Percentiles rank a stretch among this genome's conserved stretches.
phyloP scores from a whole-genome alignment of 2,888 invertebrate species.

The Sinhomidia bicolor region DNA sequence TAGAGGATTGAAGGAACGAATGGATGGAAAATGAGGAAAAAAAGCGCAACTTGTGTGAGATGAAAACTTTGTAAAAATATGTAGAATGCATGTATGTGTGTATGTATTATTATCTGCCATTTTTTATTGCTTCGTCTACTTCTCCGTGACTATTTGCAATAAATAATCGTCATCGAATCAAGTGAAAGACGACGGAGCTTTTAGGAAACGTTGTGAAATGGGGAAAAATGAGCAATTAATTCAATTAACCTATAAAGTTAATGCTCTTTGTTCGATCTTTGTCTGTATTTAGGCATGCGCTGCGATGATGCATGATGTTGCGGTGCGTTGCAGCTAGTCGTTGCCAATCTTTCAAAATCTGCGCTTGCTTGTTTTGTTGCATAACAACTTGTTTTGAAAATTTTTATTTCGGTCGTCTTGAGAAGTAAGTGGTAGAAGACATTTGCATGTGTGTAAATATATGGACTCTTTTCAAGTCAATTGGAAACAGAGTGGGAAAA shows the following conservation, averaged over 20 bases:
- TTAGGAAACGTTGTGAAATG: slow-evolving; percentile 35
- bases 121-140: slow-evolving; percentile 6
- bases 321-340: neutral
- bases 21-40: neutral
- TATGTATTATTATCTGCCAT: slow-evolving; percentile 4
- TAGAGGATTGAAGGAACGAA: neutral
- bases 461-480: too few relatives aligned
- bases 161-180: neutral
- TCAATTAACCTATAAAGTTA: slow-evolving; percentile 50
- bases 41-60: neutral
- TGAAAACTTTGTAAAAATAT: too few relatives aligned
- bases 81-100: neutral
- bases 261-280: neutral
- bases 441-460: too few relatives aligned
- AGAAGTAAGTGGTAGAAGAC: too few relatives aligned
- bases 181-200: slow-evolving; percentile 24
- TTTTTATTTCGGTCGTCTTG: too few relatives aligned
- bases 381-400: slow-evolving; percentile 1
- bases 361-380: neutral
- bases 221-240: slow-evolving; percentile 47
- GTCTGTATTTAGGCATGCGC: neutral
- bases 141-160: slow-evolving; percentile 16
- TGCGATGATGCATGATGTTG: neutral
- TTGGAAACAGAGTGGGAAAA: neutral
- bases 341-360: neutral